phyloP scores from a whole-genome alignment of 2,888 invertebrate genomes.

The Trichopria drosophilae region DNA sequence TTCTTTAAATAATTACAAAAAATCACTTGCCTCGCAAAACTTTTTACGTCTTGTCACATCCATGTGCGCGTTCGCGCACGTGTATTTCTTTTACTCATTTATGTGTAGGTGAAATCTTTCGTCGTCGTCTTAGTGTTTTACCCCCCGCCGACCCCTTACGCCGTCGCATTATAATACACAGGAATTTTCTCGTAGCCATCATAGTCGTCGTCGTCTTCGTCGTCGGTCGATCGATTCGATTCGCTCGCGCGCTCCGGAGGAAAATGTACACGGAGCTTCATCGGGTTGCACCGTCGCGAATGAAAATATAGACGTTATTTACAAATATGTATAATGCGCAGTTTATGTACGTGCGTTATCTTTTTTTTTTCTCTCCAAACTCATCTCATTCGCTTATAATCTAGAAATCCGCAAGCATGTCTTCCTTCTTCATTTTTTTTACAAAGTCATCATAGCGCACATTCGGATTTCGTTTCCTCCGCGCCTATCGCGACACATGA shows the following conservation, averaged over 20 bases:
- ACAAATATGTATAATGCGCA: conserved; percentile 49
- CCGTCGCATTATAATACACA: conserved; percentile 36
- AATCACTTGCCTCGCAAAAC: conserved; percentile 51
- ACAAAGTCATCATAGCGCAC: conserved; percentile 29
- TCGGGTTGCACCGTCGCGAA: conserved; percentile 51
- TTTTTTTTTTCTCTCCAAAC: conserved; percentile 32
- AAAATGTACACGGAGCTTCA: conserved; percentile 50
- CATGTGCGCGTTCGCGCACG: no score
- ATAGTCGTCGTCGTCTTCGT: no score
- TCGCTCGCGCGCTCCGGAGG: conserved; percentile 36
- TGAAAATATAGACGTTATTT: conserved; percentile 53
- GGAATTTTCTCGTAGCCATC: conserved; percentile 31
- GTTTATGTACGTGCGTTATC: conserved; percentile 31
- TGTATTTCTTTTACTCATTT: no score
- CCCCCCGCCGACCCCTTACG: no score
- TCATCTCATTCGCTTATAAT: conserved; percentile 28
- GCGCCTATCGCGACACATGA: conserved; percentile 28
- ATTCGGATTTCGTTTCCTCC: conserved; percentile 28
- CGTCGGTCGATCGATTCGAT: conserved; percentile 28
- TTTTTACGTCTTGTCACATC: conserved; percentile 53
- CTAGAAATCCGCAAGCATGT: conserved; percentile 33
- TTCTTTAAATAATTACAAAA: conserved; percentile 54
- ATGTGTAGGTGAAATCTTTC: no score
- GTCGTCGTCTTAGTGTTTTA: no score
- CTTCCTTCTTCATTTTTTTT: conserved; percentile 31